A percentile compares a stretch with the other conserved stretches of the same genome.
Evolutionary conservation across 2,797 vertebrate species (phyloP).

Genomic region (Cyclopterus lumpus): DNA sequence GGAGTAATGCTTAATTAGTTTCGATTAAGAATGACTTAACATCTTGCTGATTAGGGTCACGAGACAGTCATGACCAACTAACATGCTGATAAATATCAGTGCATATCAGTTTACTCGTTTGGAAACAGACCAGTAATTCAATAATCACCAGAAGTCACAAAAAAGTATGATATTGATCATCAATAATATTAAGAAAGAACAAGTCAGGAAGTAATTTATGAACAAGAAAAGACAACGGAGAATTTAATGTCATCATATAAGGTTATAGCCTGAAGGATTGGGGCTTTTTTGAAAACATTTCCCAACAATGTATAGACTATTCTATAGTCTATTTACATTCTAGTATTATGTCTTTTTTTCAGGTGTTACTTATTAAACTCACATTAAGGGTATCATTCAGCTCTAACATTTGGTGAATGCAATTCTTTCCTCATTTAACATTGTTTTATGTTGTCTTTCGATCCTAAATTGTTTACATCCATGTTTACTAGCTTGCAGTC

Average conservation of each 20-base stretch:
- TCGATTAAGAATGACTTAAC: not conserved
- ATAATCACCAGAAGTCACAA: not conserved
- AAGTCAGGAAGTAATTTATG: not conserved
- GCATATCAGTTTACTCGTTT: not conserved
- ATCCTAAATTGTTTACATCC: not conserved
- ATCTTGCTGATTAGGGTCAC: not conserved
- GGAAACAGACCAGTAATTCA: not conserved
- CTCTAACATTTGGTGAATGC: no score
- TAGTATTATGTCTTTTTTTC: not conserved
- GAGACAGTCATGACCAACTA: constrained; percentile 4
- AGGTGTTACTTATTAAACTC: not conserved
- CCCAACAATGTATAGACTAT: no score
- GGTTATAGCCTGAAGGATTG: not conserved
- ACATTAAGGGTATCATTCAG: no score
- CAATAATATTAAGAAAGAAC: not conserved
- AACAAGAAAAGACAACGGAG: not conserved
- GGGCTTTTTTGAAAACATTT: not conserved
- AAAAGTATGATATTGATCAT: not conserved
- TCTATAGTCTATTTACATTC: not conserved
- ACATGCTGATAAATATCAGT: not conserved
- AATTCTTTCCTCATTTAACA: not conserved
- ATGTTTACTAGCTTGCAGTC: not conserved
- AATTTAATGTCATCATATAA: not conserved
- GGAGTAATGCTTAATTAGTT: constrained; percentile 3
- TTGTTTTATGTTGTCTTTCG: not conserved